These are phyloP conservation scores for Neoaliturus tenellus DNA, from an alignment of 2,888 invertebrate genomes.

Conservation along the genomic window DNA sequence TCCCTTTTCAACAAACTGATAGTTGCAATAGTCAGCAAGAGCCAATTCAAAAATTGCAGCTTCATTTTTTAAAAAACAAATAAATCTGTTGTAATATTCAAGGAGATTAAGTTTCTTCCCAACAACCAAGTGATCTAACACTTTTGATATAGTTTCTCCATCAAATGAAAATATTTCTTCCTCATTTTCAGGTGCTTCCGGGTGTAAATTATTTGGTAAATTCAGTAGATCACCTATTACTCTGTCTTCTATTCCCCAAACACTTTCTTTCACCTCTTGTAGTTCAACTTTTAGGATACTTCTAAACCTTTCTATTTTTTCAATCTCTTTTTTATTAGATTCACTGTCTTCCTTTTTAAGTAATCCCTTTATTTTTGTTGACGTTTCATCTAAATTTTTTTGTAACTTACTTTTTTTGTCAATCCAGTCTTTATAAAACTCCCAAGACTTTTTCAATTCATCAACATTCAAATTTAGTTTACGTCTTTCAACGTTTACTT, in stretches of 20 bases:
- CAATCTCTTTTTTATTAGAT: constrained; percentile 72
- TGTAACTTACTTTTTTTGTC: constrained; percentile 75
- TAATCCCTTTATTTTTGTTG: constrained; percentile 74
- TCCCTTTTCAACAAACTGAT: constrained; percentile 73
- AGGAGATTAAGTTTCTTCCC: constrained; percentile 75
- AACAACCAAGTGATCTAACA: constrained; percentile 75
- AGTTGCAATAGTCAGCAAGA: constrained; percentile 75
- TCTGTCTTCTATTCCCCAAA: constrained; percentile 85
- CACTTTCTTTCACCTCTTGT: constrained; percentile 77
- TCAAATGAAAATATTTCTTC: constrained; percentile 68
- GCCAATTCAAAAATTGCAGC: constrained; percentile 84
- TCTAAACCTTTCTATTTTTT: constrained; percentile 76
- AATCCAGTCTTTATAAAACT: constrained; percentile 77
- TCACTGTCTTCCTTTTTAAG: constrained; percentile 69
- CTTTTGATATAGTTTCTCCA: constrained; percentile 69
- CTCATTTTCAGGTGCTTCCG: constrained; percentile 76
- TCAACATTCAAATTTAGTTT: constrained; percentile 75
- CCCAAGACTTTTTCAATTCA: constrained; percentile 78
- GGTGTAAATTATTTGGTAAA: constrained; percentile 83
- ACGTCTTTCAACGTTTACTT: constrained; percentile 76
- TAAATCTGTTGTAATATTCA: constrained; percentile 77
- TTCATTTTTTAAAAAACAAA: constrained; percentile 80
- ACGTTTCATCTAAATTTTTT: constrained; percentile 74
- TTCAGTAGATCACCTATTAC: constrained; percentile 79
- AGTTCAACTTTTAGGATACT: constrained; percentile 78